Evolutionary conservation across 1,140 invertebrate species (phyloP).

Genomic region (Dreissena rostriformis): DNA sequence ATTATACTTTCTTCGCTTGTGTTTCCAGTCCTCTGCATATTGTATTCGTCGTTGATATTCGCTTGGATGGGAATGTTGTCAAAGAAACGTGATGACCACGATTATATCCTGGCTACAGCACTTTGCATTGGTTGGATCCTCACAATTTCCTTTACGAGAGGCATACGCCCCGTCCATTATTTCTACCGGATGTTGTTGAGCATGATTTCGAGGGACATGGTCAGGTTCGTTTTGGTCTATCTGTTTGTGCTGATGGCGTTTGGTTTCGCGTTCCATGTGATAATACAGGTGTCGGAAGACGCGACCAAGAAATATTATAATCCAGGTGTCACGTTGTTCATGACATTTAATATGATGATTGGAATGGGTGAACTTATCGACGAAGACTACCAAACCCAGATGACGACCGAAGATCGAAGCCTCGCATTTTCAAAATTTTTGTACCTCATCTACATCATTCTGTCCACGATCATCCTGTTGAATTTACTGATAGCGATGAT

Average conservation of each 20-base stretch:
- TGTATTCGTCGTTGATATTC: conserved; percentile 65
- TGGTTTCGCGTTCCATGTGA: conserved; percentile 71
- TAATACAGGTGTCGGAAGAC: conserved; percentile 65
- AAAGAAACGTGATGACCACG: conserved; percentile 58
- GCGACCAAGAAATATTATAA: conserved; percentile 58
- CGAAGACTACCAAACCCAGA: conserved; percentile 55
- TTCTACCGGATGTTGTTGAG: conserved; percentile 76
- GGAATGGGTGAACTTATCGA: conserved; percentile 74
- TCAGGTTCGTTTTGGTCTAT: conserved; percentile 75
- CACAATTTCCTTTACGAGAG: conserved; percentile 73
- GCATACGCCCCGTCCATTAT: conserved; percentile 74
- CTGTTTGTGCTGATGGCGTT: conserved; percentile 76
- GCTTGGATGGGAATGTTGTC: conserved; percentile 70
- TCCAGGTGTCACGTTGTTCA: conserved; percentile 67
- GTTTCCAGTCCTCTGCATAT: conserved; percentile 50
- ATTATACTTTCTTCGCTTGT: conserved; percentile 50
- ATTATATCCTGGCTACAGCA: conserved; percentile 69
- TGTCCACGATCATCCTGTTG: conserved; percentile 73
- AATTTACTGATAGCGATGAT: conserved; percentile 79
- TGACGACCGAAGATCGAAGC: conserved; percentile 56
- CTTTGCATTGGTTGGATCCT: conserved; percentile 75
- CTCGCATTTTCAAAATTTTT: conserved; percentile 63
- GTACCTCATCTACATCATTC: conserved; percentile 74
- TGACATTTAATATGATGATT: conserved; percentile 74
- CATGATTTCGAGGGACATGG: conserved; percentile 75